phyloP scores from a whole-genome alignment of 2,113 vertebrate species.

The Accipiter cooperii region DNA sequence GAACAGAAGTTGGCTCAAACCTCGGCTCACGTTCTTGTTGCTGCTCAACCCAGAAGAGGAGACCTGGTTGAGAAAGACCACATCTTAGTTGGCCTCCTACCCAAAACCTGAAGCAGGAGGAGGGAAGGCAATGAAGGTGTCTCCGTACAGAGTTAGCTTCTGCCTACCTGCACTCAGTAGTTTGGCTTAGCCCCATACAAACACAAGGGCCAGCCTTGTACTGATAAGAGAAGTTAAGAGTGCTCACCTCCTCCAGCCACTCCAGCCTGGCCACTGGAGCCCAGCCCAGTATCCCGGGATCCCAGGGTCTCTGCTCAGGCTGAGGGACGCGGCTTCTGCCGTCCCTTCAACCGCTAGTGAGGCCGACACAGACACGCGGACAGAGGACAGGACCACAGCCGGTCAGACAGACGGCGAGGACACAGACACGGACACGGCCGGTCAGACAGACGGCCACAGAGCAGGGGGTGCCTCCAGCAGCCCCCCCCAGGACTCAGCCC shows the following conservation, averaged over 20 bases:
- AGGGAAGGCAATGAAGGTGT: background rate
- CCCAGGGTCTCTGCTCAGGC: background rate
- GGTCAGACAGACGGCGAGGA: too few species aligned
- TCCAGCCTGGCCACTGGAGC: background rate
- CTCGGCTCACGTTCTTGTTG: background rate
- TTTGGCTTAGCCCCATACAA: background rate
- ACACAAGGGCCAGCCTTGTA: background rate
- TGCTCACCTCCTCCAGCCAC: background rate
- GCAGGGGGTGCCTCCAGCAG: accelerated
- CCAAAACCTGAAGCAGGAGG: background rate
- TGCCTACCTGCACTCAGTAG: background rate
- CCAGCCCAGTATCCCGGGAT: background rate
- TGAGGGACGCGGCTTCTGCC: background rate
- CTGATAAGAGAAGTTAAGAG: background rate
- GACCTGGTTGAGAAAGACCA: background rate
- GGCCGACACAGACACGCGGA: background rate
- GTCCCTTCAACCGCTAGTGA: background rate
- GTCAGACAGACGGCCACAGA: too few species aligned
- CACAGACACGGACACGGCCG: too few species aligned
- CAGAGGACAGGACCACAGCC: accelerated
- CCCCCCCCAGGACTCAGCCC: background rate
- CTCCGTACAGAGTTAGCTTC: background rate
- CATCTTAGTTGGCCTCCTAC: background rate
- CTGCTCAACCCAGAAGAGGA: background rate
- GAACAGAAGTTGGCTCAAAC: background rate